Conservation (phyloP, 1,140 invertebrate genomes). For the Cryptotermes secundus region DNA sequence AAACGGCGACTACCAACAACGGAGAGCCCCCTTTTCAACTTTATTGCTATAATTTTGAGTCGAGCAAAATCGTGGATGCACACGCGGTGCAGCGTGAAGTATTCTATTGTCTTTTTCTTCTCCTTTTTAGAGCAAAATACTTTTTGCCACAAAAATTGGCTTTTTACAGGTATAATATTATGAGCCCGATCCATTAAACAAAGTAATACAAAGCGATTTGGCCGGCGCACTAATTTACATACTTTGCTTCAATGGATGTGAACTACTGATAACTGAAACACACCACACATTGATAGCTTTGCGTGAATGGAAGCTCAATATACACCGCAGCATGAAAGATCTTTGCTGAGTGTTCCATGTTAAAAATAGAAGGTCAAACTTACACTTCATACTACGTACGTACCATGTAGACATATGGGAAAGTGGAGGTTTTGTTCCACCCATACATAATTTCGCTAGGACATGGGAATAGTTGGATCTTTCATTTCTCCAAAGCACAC, state of each 20-base stretch:
- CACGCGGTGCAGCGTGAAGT: not conserved
- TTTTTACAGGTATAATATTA: not conserved
- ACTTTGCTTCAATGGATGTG: not conserved
- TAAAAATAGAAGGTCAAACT: no score
- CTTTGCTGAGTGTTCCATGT: no score
- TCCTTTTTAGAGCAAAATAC: not conserved
- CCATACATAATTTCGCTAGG: no score
- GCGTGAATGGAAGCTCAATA: no score
- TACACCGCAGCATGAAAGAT: no score
- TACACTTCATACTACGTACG: no score
- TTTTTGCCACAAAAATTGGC: not conserved
- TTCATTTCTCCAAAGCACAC: no score
- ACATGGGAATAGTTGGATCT: no score
- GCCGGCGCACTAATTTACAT: not conserved
- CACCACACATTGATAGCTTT: no score
- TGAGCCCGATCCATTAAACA: not conserved
- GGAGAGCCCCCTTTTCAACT: not conserved
- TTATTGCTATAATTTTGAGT: not conserved
- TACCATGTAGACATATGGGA: no score
- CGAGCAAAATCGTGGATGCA: not conserved
- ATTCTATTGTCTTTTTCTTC: not conserved
- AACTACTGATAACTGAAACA: not conserved
- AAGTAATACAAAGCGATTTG: not conserved
- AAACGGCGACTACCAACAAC: not conserved
- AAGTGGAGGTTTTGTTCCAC: no score